Evolutionary conservation across 2,888 invertebrate genomes (phyloP), one percentile per base, ranked within the genome.

Genomic region (Drosophila suboccidentalis): DNA sequence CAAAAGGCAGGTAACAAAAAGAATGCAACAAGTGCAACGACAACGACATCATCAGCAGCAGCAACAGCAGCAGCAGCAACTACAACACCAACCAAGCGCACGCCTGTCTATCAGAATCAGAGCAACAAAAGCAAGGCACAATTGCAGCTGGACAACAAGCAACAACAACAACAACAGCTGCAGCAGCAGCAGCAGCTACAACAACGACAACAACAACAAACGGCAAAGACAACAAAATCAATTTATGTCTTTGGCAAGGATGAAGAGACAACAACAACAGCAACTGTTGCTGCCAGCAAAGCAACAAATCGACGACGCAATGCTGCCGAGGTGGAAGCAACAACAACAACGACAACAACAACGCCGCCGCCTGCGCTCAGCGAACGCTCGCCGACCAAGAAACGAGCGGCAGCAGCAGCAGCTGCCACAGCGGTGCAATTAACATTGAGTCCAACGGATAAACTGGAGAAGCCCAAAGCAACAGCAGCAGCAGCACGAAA

Each of bases 211-310:
- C 15, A 47, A 38, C 46, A 11, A 26, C 43, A 36, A n/a, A 1
- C 9, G 1, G 10, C 44, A 29, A 43, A 55, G 43, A 9, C 36
- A 41, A 75, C 57, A 6, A 70, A 66, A 68, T 95, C 95, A 66
- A 94, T 96, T 15, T 96, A 96, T 83, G 96, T 96, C 2, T 96
- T 96, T 89, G 95, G 95, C 75, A 95, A 95, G 71, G 95, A 95
- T 46, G 94, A 94, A 34, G 95, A 95, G 67, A 93, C 94, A 17
- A 69, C 74, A 0, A 70, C 67, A 51, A 32, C 64, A 46, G 32
- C 54, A 36, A 22, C 36, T 59, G 55, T 22, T 49, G 54, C 64
- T 4, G 66, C 53, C 17, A 54, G 66, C 17, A 73, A 89, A 43
- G 32, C 41, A 26, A 55, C 93, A 93, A 70, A 95, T 87, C 91